Evolutionary conservation across 2,888 invertebrate genomes (phyloP), one percentile per base, ranked within the genome.

Genomic region (Endomychus coccineus): DNA sequence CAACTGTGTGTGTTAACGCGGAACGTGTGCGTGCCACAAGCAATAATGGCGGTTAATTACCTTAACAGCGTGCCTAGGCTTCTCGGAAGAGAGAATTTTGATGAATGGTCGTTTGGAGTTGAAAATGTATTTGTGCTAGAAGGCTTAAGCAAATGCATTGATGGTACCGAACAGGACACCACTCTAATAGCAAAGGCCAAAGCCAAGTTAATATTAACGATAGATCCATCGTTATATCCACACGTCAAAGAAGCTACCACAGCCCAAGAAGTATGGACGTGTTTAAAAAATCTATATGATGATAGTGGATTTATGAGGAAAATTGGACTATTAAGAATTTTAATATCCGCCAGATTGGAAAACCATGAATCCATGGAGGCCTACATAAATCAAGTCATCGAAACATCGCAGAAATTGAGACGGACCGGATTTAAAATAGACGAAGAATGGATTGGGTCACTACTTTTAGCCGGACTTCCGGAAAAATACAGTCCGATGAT

Each of bases 231-330:
- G 5, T 27, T 48, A 6, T 50, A 41, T 40, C 39, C 48, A 9
- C 51, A 52, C 34, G 39, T 53, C 14, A 46, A 49, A 36, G 43
- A 43, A 16, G 44, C 43, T 5, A 42, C 21, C 25, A 42, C 41
- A 10, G 37, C 52, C 2, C 29, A 44, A 31, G 43, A 51, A 22
- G 17, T 50, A 21, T 55, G 53, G 55, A 27, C 34, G 4, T 51
- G 42, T 16, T 33, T 55, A 22, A 45, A 49, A 36, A 19, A 13
- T 1, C 25, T 55, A 28, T 56, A 37, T 34, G 50, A 48, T 37
- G 52, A 55, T 35, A 39, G 30, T 5, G 54, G 55, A 23, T 53
- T 49, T 34, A 37, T 52, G 7, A 25, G 55, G 32, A 51, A 44
- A 39, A 55, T 58, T n/a, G 37, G 39, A 27, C 40, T 59, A n/a